These are phyloP conservation scores for Hanleya hanleyi DNA, from an alignment of 2,888 invertebrate species.

Conservation along the genomic window DNA sequence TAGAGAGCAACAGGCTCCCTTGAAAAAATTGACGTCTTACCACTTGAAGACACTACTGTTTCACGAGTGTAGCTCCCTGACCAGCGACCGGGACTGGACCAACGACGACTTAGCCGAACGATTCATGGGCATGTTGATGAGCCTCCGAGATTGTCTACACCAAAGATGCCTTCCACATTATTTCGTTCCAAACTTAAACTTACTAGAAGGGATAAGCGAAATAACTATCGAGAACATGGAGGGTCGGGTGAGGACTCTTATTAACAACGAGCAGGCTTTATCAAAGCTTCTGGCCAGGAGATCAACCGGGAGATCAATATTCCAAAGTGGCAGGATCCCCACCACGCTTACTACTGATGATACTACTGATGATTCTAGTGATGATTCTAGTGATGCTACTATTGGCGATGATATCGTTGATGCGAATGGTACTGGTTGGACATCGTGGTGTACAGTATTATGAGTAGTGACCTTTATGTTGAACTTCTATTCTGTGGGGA, in stretches of 20 bases:
- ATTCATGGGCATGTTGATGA: not conserved
- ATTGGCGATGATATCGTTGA: too few relatives aligned
- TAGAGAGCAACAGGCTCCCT: not conserved
- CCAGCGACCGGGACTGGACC: not conserved
- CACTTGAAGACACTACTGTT: not conserved
- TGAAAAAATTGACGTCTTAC: not conserved
- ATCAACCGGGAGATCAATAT: not conserved
- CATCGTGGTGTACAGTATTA: too few relatives aligned
- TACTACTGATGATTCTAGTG: too few relatives aligned
- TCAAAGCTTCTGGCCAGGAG: not conserved
- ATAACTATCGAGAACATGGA: not conserved
- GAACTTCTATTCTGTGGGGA: too few relatives aligned
- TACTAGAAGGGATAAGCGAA: not conserved
- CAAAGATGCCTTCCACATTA: not conserved
- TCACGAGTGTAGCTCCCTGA: not conserved
- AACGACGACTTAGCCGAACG: not conserved
- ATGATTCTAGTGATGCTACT: too few relatives aligned
- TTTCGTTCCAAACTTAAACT: not conserved
- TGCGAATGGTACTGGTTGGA: too few relatives aligned
- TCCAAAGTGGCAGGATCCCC: too few relatives aligned
- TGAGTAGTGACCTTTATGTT: too few relatives aligned
- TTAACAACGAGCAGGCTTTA: not conserved
- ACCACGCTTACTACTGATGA: too few relatives aligned
- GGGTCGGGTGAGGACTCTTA: not conserved
- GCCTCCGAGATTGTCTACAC: not conserved